A percentile compares a stretch with the other conserved stretches of the same genome.
phyloP scores from a whole-genome alignment of 1,140 invertebrate genomes.

The Solenopsis invicta region DNA sequence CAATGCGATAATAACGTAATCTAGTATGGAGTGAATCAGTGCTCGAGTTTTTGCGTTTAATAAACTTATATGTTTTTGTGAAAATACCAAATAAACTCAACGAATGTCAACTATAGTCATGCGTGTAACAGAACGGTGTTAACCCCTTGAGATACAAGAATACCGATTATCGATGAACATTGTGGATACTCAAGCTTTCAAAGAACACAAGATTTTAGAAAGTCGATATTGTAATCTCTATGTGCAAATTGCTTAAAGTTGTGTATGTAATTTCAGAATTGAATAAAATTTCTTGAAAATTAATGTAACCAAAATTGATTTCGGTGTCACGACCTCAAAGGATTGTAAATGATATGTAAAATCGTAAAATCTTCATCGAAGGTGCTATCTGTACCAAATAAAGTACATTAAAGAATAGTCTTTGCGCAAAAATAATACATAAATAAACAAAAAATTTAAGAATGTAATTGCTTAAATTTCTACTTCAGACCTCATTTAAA shows the following conservation, averaged over 20 bases:
- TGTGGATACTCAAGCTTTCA: not conserved
- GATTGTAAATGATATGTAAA: conserved; percentile 37
- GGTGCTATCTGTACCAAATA: conserved; percentile 23
- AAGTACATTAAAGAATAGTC: not conserved
- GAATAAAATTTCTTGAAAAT: not conserved
- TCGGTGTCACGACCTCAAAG: conserved; percentile 43
- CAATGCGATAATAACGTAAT: conserved; percentile 14
- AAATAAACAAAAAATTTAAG: conserved; percentile 3
- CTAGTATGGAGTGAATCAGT: conserved; percentile 37
- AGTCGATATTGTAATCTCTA: not conserved
- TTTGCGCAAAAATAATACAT: not conserved
- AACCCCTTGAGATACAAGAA: conserved; percentile 47
- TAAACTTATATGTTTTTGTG: conserved; percentile 40
- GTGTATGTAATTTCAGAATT: not conserved
- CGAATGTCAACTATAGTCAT: conserved; percentile 73
- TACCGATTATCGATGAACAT: not conserved
- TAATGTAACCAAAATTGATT: conserved; percentile 1
- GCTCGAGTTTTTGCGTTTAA: conserved; percentile 40
- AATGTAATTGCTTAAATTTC: not conserved
- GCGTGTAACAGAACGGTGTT: conserved; percentile 72
- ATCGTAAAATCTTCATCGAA: conserved; percentile 67
- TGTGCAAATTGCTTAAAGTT: not conserved
- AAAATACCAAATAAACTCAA: conserved; percentile 52
- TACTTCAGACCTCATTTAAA: not conserved
- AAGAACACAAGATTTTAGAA: not conserved